These are phyloP conservation scores for pig (Sus scrofa) DNA, from an alignment of 2,113 vertebrate species.

Conservation along the genomic window DNA sequence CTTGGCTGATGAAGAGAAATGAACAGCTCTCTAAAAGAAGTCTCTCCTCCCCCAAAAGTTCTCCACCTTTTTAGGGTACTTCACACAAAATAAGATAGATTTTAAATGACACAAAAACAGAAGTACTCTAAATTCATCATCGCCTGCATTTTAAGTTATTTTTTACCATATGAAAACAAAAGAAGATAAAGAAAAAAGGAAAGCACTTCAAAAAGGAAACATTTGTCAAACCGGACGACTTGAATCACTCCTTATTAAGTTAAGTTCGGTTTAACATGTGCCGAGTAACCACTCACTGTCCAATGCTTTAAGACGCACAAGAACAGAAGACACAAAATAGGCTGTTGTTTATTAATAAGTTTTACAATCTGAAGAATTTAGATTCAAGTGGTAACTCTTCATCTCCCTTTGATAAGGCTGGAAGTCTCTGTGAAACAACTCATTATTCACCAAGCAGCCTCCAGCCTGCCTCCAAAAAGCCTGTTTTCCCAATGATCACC, in stretches of 20 bases:
- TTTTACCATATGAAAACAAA: background rate
- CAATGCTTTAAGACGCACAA: background rate
- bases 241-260: slow-evolving; percentile 23
- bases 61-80: slow-evolving; percentile 13
- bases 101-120: slow-evolving; percentile 43
- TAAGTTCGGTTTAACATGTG: background rate
- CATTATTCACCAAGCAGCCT: too few relatives aligned
- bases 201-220: slow-evolving; percentile 23
- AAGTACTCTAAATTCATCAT: slow-evolving; percentile 16
- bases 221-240: slow-evolving; percentile 11
- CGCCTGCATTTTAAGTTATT: slow-evolving; percentile 42
- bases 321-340: background rate
- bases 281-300: background rate
- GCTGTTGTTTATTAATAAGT: background rate
- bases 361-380: background rate
- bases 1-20: background rate
- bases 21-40: background rate
- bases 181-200: background rate
- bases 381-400: background rate
- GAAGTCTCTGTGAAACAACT: background rate
- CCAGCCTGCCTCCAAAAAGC: background rate
- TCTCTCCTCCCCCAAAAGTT: background rate
- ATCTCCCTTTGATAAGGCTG: background rate
- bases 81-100: slow-evolving; percentile 36
- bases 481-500: accelerated